phyloP scores from a whole-genome alignment of 2,888 invertebrate genomes.

The Drosophila putrida region DNA sequence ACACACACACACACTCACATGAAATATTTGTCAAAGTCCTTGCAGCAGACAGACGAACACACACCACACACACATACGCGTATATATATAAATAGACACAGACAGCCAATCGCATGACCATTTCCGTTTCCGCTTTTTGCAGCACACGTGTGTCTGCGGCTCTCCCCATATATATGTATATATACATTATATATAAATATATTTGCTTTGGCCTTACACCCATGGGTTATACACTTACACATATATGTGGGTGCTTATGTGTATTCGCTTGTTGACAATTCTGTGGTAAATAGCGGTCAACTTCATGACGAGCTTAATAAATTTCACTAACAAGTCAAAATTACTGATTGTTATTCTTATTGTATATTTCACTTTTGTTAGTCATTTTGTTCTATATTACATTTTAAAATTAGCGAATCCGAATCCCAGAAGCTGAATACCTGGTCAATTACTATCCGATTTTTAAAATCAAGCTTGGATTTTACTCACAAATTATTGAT shows the following conservation, averaged over 20 bases:
- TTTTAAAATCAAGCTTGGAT: no score
- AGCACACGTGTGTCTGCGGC: conserved; percentile 60
- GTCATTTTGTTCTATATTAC: no score
- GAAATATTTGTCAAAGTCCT: conserved; percentile 68
- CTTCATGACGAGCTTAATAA: conserved; percentile 50
- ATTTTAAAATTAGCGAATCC: no score
- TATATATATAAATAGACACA: conserved; percentile 20
- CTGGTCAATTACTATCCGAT: no score
- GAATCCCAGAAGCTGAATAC: no score
- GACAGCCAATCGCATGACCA: conserved; percentile 49
- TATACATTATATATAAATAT: no score
- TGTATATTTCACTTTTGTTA: no score
- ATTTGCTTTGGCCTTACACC: no score
- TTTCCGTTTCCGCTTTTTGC: conserved; percentile 71
- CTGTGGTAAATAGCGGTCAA: conserved; percentile 62
- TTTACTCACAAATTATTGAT: no score
- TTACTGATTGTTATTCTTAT: not conserved
- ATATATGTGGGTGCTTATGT: not conserved
- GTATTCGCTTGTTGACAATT: conserved; percentile 60
- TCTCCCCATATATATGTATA: not conserved
- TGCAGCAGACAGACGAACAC: conserved; percentile 32
- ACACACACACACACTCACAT: conserved; percentile 39
- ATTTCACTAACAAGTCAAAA: conserved; percentile 37
- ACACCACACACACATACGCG: conserved; percentile 1
- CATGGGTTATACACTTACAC: no score